Evolutionary conservation across 2,888 invertebrate genomes (phyloP), one percentile per base, ranked within the genome.

Genomic region (Andrena minutula): DNA sequence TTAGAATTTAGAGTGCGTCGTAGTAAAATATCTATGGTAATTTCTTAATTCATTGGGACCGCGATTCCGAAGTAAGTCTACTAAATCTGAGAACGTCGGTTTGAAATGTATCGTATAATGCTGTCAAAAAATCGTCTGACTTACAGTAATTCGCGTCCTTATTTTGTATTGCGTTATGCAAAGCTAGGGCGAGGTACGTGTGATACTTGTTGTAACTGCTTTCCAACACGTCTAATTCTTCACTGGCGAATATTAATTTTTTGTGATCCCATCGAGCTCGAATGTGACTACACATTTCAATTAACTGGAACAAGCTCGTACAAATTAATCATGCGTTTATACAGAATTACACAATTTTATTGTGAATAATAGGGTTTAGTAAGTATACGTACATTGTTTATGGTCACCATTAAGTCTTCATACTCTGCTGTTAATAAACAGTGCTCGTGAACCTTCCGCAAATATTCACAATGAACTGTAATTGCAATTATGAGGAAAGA

Each of bases 71-170:
- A 69, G 47, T 64, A 23, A 5, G 61, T 61, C 23, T 61, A 65
- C 7, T 0, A 23, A 77, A 64, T 16, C 51, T 79, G 0, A 82
- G 82, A 26, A 73, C 63, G 70, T 77, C 85, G 61, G 60, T 77
- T 69, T 83, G 83, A 84, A 88, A 90, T 66, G 82, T 69, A 63
- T 86, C 73, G 61, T 85, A 85, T 63, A 87, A 74, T 61, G 61
- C 41, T 60, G 23, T 76, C 16, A 88, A 76, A 60, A 69, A 61
- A 63, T 61, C 51, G 12, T 82, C 70, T 75, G 84, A 93, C 94
- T 94, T 92, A 94, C 94, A 90, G 82, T 92, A 94, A 86, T 93
- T 92, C 56, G 92, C 93, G 71, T 94, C 92, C 78, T 93, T 92
- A 71, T 93, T 89, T 60, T 92, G 93, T 2, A 92, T 89, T 7